phyloP scores from a whole-genome alignment of 2,797 vertebrate species.

The Fringilla coelebs region DNA sequence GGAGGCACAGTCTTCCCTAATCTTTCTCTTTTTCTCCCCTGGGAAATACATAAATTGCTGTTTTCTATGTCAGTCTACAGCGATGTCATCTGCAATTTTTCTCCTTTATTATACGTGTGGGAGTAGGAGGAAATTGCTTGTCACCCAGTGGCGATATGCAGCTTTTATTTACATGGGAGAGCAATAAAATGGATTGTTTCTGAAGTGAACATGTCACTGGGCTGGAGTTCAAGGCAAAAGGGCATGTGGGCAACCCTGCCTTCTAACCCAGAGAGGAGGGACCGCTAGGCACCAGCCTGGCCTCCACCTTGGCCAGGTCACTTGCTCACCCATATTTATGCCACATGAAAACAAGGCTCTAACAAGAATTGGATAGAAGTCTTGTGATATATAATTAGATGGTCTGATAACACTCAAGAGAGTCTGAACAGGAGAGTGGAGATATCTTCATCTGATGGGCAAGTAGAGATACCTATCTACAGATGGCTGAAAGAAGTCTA shows the following conservation, averaged over 20 bases:
- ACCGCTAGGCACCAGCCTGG: accelerated
- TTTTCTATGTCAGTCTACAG: not conserved
- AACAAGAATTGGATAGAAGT: not conserved
- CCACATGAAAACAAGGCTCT: not conserved
- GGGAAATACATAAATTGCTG: not conserved
- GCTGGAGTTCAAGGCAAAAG: not conserved
- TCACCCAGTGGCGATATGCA: not conserved
- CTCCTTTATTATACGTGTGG: not conserved
- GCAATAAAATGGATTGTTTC: slow-evolving; percentile 12
- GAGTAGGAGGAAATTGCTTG: slow-evolving; percentile 37
- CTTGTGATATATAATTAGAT: not conserved
- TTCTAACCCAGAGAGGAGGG: not conserved
- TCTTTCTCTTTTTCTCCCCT: not conserved
- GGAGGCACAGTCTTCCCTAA: not conserved
- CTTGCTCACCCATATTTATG: not conserved
- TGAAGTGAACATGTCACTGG: not conserved
- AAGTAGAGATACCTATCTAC: not conserved
- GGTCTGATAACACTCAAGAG: not conserved
- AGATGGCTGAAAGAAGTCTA: not conserved
- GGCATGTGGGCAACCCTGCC: not conserved
- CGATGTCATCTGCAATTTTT: not conserved
- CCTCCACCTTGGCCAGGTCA: not conserved
- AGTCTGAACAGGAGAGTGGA: not conserved
- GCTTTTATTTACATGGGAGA: slow-evolving; percentile 33
- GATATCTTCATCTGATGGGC: not conserved